These are phyloP conservation scores for Mystacornis crossleyi DNA, from an alignment of 2,113 vertebrate species.

Conservation along the genomic window DNA sequence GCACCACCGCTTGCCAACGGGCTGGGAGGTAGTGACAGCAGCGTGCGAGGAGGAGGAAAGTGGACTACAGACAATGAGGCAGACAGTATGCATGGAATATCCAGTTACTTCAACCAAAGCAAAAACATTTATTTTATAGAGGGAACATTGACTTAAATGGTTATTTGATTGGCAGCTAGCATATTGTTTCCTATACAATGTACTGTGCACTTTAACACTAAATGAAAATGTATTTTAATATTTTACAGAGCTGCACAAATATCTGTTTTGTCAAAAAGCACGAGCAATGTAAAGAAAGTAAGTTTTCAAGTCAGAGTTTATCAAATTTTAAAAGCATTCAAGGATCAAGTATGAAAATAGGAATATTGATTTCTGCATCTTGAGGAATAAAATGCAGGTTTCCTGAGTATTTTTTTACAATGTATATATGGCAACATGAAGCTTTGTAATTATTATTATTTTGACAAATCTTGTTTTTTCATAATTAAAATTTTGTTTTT, in stretches of 20 bases:
- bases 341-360: slow-evolving; percentile 47
- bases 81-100: not conserved
- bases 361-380: slow-evolving; percentile 74
- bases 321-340: slow-evolving; percentile 52
- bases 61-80: not conserved
- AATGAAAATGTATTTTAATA: slow-evolving; percentile 76
- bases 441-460: slow-evolving; percentile 80
- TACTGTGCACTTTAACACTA: slow-evolving; percentile 81
- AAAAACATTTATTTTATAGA: not conserved
- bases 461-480: slow-evolving; percentile 74
- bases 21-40: not conserved
- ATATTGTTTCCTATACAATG: slow-evolving; percentile 55
- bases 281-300: slow-evolving; percentile 58
- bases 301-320: slow-evolving; percentile 65
- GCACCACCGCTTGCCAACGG: not conserved
- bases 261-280: slow-evolving; percentile 66
- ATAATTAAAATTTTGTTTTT: slow-evolving; percentile 74
- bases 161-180: slow-evolving; percentile 66
- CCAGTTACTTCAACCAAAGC: not conserved
- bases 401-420: slow-evolving; percentile 76
- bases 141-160: not conserved
- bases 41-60: not conserved
- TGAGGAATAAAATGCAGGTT: slow-evolving; percentile 69
- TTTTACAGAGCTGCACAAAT: slow-evolving; percentile 74
- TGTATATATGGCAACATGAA: slow-evolving; percentile 75